Evolutionary conservation across 2,888 invertebrate genomes (phyloP), one percentile per base, ranked within the genome.

Genomic region (Phanerotoma sp.): DNA sequence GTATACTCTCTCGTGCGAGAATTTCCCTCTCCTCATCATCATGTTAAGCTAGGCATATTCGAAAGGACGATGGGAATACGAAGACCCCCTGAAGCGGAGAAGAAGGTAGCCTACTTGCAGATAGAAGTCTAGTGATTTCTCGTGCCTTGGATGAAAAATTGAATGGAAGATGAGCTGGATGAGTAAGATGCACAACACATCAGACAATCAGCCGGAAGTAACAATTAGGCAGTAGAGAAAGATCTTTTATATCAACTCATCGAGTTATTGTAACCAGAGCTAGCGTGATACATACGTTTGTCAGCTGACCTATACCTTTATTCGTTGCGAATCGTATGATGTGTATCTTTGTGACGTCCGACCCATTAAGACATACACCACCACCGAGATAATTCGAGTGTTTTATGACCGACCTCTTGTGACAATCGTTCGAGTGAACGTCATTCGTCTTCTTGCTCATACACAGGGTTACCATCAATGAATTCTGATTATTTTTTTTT

Each of bases 301-400:
- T 62, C 3, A 15, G 49, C 48, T 50, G 49, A 49, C 37, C 55
- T 57, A 41, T 55, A 47, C 48, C 56, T 38, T 54, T 42, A 16
- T 22, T 47, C 30, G 51, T 50, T 48, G 37, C 18, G 89, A 89
- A 91, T 66, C 86, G 83, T 48, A 90, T 84, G 55, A 83, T 83
- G 62, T n/a, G n/a, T n/a, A n/a, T 82, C 46, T 53, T 9, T 38
- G 9, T 38, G 20, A 38, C 38, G 16, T 18, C 4, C 20, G 20
- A 18, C 18, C 18, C 68, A 73, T 74, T 73, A 69, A 66, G 64
- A 5, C 48, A 21, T 47, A 53, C 33, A 28, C 7, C 69, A 69
- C 67, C 70, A 70, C 67, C 67, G 64, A 70, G 72, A 74, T 72
- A 71, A 74, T 72, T 74, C 68, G 68, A 68, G 63, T 68, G 67